Evolutionary conservation across 2,113 vertebrate genomes (phyloP).

Genomic region (Sus scrofa): DNA sequence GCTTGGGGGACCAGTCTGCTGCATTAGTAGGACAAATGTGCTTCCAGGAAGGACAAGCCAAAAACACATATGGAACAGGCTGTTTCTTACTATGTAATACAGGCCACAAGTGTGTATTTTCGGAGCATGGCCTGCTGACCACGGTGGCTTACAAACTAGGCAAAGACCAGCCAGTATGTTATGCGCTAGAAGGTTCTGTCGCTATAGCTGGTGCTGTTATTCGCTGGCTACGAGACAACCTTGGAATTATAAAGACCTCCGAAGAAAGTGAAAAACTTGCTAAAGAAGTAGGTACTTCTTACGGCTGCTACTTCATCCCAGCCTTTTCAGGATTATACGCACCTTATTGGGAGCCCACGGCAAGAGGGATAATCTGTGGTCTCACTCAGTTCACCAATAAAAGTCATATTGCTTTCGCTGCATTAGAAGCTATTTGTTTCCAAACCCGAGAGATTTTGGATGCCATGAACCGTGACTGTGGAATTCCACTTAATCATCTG

Average conservation of each 20-base stretch:
- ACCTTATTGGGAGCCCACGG: constrained; percentile 98
- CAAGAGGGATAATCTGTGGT: constrained; percentile 97
- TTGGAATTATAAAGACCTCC: constrained; percentile 92
- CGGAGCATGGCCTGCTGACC: constrained; percentile 96
- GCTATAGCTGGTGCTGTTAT: constrained; percentile 97
- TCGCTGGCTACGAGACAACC: constrained; percentile 96
- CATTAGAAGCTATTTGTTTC: constrained; percentile 97
- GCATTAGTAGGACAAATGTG: constrained; percentile 98
- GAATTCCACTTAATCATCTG: constrained; percentile 92
- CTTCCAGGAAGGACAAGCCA: constrained; percentile 95
- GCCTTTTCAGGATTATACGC: constrained; percentile 98
- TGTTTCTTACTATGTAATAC: constrained; percentile 97
- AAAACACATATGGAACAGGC: constrained; percentile 98
- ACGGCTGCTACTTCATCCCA: constrained; percentile 98
- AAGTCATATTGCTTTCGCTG: constrained; percentile 97
- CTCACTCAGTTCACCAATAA: constrained; percentile 99
- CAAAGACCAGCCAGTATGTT: constrained; percentile 90
- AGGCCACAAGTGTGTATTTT: constrained; percentile 94
- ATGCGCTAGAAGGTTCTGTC: constrained; percentile 98
- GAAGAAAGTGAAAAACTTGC: constrained; percentile 94
- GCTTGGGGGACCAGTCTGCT: constrained; percentile 97
- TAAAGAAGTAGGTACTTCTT: constrained; percentile 92
- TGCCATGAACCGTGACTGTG: constrained; percentile 96
- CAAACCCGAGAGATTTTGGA: constrained; percentile 98
- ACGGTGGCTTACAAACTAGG: constrained; percentile 97